Base-by-base conservation (phyloP, 2,113 vertebrate species). In the Syngnathus typhle region DNA sequence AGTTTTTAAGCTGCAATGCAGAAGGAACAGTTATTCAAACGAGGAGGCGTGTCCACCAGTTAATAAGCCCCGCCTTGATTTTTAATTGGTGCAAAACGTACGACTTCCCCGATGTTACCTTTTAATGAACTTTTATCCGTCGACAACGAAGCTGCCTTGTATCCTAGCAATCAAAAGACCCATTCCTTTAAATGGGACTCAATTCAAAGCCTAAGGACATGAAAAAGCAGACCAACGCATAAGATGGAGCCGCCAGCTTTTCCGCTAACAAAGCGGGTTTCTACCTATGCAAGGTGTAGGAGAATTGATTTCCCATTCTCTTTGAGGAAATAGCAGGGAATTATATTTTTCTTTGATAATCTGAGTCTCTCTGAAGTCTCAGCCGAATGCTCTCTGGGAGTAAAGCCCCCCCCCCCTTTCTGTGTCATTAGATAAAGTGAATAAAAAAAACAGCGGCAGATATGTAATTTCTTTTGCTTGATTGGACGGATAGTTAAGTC, bases 281-380 rank as follows among this genome's bases (percentile, higher is more conserved):
- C 65, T 63, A 49, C 49, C 66, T 61, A 68, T n/a, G 51, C 47
- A 21, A 70, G 49, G 72, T 0, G n/a, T 49, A 52, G 58, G 46
- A 59, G 75, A 60, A 74, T 49, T 47, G 0, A 67, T 77, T 79
- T 66, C 58, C 38, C 38, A 77, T 85, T 85, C 73, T 80, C 71
- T 84, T 82, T 84, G 69, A 76, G 72, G 65, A 76, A 71, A 64
- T 77, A 60, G 67, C 60, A 60, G 73, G 19, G 44, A 70, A 67
- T 74, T 67, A 77, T 79, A 6, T 73, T 69, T 46, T 68, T 65
- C 76, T 79, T 72, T 81, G 64, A 70, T 70, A 73, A 68, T 59
- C 18, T 36, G 36, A 52, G 47, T 19, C 63, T 9, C 55, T 82
- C 68, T 77, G 74, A 75, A 77, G 71, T 79, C 66, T 0, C 10